Percentiles rank a stretch among this genome's conserved stretches.
Evolutionary conservation across 2,888 invertebrate species (phyloP).

Genomic region (Eupithecia dodoneata): DNA sequence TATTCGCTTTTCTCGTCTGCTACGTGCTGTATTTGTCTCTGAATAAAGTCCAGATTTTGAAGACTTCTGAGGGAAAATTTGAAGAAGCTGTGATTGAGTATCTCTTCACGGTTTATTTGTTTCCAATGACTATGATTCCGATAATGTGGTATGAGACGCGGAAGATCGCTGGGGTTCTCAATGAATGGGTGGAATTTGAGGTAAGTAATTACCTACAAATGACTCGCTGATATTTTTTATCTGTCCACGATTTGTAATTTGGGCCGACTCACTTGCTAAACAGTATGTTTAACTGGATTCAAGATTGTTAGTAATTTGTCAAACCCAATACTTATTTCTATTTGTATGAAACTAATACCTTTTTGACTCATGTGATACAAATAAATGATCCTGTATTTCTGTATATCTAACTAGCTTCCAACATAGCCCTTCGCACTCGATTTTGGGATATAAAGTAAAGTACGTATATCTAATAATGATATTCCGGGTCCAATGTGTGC

Average conservation of each 20-base stretch:
- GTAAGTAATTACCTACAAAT: slow-evolving; percentile 57
- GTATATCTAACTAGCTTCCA: no score
- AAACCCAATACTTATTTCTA: no score
- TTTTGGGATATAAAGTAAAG: no score
- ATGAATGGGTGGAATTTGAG: slow-evolving; percentile 88
- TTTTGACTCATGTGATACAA: no score
- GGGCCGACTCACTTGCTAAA: no score
- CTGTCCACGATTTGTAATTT: not conserved
- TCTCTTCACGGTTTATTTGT: slow-evolving; percentile 88
- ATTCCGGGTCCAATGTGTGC: no score
- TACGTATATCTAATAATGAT: no score
- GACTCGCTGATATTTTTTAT: not conserved
- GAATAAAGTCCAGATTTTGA: slow-evolving; percentile 85
- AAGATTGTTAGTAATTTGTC: no score
- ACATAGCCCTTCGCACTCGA: no score
- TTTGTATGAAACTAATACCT: no score
- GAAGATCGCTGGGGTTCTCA: slow-evolving; percentile 85
- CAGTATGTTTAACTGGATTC: no score
- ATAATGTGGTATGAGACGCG: slow-evolving; percentile 87
- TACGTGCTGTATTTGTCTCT: slow-evolving; percentile 86
- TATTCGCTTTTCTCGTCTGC: slow-evolving; percentile 78
- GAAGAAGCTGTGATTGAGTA: slow-evolving; percentile 91
- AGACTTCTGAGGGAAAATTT: slow-evolving; percentile 86
- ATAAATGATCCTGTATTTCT: no score
- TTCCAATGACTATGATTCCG: slow-evolving; percentile 86